Evolutionary conservation across 2,888 invertebrate genomes (phyloP).

Genomic region (Eupithecia insigniata): DNA sequence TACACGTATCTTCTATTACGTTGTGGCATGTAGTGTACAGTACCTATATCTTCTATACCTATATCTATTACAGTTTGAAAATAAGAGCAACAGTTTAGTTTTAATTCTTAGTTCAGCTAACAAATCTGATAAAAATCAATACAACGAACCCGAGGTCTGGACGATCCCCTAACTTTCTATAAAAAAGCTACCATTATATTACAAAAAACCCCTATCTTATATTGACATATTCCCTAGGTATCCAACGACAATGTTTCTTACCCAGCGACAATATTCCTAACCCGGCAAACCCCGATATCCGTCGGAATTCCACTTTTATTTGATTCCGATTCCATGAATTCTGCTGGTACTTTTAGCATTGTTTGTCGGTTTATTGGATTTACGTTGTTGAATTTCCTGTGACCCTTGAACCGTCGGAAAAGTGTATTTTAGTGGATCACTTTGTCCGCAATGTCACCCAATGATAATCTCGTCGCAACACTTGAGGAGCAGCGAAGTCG

Average conservation of each 20-base stretch:
- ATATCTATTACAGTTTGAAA: no score
- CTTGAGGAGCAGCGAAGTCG: background rate
- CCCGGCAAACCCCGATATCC: background rate
- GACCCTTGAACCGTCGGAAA: background rate
- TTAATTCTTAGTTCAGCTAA: no score
- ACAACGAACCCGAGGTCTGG: background rate
- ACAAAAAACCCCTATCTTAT: background rate
- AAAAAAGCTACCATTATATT: background rate
- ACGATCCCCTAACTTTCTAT: background rate
- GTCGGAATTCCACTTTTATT: slow-evolving; percentile 2
- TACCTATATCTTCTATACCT: no score
- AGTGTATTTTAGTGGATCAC: background rate
- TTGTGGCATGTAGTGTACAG: no score
- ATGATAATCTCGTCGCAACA: background rate
- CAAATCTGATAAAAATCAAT: background rate
- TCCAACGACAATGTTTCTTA: background rate
- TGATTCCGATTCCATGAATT: background rate
- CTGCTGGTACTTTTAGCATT: background rate
- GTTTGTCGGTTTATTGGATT: slow-evolving; percentile 5
- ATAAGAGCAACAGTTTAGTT: no score
- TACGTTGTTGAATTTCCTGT: background rate
- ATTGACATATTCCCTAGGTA: background rate
- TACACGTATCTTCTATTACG: no score
- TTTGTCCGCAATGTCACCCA: background rate
- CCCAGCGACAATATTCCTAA: background rate